Percentiles rank a stretch among this genome's conserved stretches.
Evolutionary conservation across 2,888 invertebrate genomes (phyloP).

Genomic region (Mantis religiosa): DNA sequence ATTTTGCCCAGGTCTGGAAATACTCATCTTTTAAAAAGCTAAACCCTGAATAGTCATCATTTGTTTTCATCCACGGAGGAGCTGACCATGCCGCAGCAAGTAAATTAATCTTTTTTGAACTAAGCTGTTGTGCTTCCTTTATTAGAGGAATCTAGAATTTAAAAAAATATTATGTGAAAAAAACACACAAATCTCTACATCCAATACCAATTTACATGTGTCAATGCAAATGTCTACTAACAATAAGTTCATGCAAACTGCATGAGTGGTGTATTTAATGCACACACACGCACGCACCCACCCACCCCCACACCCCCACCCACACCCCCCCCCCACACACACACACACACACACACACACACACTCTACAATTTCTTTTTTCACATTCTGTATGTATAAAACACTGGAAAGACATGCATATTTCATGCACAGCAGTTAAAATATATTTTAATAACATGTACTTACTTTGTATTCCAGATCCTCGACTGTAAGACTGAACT

Average conservation of each 20-base stretch:
- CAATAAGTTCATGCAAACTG: too few species aligned
- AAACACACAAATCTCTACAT: too few species aligned
- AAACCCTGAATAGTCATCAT: constrained; percentile 30
- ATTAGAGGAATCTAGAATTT: constrained; percentile 26
- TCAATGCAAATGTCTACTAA: too few species aligned
- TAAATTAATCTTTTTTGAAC: constrained; percentile 24
- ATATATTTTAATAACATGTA: background rate
- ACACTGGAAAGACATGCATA: constrained; percentile 33
- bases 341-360: too few species aligned
- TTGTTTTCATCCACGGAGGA: constrained; percentile 35
- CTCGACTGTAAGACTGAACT: constrained; percentile 47
- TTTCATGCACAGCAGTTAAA: background rate
- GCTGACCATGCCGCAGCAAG: constrained; percentile 32
- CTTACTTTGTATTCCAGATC: constrained; percentile 48
- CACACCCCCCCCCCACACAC: too few species aligned
- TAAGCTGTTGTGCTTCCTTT: constrained; percentile 24
- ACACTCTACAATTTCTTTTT: too few species aligned
- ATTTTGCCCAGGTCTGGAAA: constrained; percentile 78
- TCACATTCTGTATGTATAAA: too few species aligned
- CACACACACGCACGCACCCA: too few species aligned
- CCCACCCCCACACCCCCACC: too few species aligned
- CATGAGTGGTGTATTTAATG: too few species aligned
- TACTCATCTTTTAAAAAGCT: constrained; percentile 46
- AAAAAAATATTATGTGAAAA: too few species aligned
- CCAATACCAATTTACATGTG: too few species aligned